Evolutionary conservation across 1,140 invertebrate genomes (phyloP), one percentile per base, ranked within the genome.

Genomic region (Drosophila bocki): DNA sequence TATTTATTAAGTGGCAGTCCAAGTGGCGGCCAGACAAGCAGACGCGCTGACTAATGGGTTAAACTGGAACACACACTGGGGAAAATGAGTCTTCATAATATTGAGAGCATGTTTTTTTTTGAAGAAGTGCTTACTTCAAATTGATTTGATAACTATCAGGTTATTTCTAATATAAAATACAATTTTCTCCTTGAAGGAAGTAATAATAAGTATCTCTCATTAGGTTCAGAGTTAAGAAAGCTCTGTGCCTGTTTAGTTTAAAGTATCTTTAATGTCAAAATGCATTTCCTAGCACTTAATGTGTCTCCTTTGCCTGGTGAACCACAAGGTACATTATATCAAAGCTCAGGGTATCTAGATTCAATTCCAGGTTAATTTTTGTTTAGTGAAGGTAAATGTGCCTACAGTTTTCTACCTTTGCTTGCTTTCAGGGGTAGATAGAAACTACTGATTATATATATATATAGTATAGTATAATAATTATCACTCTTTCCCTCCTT

Each of bases 1-100:
- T 90, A 84, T 87, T 87, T 88, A 87, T 87, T 87, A 84, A 87
- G 84, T 88, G 82, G 82, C 82, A 80, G 78, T 9, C 82, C 82
- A 81, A 84, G 82, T 85, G 83, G 72, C 77, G 54, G 72, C 72
- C 71, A 87, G 84, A 88, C 84, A 71, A 51, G 42, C 68, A 80
- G 83, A 80, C 83, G 84, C 51, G 47, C 62, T 48, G 41, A 54
- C 82, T 87, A 87, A 86, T 86, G 84, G 75, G 53, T 33, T 77
- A 77, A 87, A 83, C 79, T 69, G 79, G 71, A 78, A 60, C 41
- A 56, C 39, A 53, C 47, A 68, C 68, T n/a, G 37, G n/a, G 9
- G 9, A 37, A 11, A 68, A 56, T 48, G 13, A 9, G 17, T 7
- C 1, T 19, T 7, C 3, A 3, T 17, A 39, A 11, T 22, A 39